These are phyloP conservation scores for Grantiella picta DNA, from an alignment of 2,113 vertebrate genomes.

Conservation along the genomic window DNA sequence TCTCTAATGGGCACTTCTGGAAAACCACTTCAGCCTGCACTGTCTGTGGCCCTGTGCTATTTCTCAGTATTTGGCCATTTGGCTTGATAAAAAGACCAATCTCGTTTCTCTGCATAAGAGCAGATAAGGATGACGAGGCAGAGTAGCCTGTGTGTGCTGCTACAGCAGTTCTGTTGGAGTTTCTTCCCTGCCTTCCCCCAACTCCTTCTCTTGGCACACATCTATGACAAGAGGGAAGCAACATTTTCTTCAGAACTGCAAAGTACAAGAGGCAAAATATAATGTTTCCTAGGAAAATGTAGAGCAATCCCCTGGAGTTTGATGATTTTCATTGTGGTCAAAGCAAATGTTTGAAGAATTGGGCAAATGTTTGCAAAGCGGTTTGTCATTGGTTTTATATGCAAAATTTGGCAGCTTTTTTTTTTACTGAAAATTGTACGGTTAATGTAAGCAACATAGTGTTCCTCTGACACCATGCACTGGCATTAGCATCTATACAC, in stretches of 20 bases:
- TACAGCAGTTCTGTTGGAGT: not conserved
- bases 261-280: not conserved
- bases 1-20: slow-evolving; percentile 17
- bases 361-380: not conserved
- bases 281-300: not conserved
- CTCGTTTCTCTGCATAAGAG: not conserved
- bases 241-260: not conserved
- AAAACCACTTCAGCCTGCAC: not conserved
- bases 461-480: not conserved
- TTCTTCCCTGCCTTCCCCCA: not conserved
- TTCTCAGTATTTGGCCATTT: not conserved
- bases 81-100: not conserved
- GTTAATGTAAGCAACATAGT: not conserved
- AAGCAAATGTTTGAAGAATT: not conserved
- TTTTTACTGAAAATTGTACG: not conserved
- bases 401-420: not conserved
- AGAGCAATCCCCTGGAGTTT: not conserved
- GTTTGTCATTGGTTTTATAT: not conserved
- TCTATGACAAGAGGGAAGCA: not conserved
- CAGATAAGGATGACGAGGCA: not conserved
- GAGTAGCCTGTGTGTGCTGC: not conserved
- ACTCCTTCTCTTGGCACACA: not conserved
- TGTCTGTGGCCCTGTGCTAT: not conserved
- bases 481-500: not conserved
- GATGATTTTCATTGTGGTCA: not conserved